These are phyloP conservation scores for Melanotaenia duboulayi DNA, from an alignment of 2,113 vertebrate species.

Conservation along the genomic window DNA sequence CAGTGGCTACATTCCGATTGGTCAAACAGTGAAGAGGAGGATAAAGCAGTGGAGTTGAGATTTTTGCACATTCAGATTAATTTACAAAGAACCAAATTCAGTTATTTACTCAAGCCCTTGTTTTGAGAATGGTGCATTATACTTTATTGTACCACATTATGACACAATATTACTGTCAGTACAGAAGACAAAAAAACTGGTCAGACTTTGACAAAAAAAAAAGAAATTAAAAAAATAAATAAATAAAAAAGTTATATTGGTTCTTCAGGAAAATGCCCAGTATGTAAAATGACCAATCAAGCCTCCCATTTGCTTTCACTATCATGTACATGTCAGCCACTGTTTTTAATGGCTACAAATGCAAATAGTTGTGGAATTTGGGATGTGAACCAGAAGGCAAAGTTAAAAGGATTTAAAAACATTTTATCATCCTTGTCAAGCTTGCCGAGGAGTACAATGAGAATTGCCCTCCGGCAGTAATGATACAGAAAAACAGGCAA, in stretches of 20 bases:
- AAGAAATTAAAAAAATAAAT: too few species aligned
- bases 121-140: neutral
- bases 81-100: neutral
- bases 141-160: neutral
- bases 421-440: slow-evolving; percentile 9
- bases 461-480: slow-evolving; percentile 10
- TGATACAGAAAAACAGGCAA: neutral
- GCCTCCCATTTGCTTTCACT: slow-evolving; percentile 10
- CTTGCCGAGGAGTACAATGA: slow-evolving; percentile 14
- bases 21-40: too few species aligned
- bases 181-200: too few species aligned
- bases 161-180: too few species aligned
- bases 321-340: slow-evolving; percentile 27
- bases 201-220: too few species aligned
- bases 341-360: neutral
- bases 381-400: slow-evolving; percentile 33
- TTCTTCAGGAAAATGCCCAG: too few species aligned
- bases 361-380: slow-evolving; percentile 13
- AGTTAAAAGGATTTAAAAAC: slow-evolving; percentile 35
- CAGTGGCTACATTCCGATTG: too few species aligned
- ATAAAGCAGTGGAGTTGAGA: too few species aligned
- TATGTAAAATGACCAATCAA: neutral
- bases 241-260: too few species aligned
- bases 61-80: neutral
- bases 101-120: neutral